A percentile compares a stretch with the other conserved stretches of the same genome.
These are phyloP conservation scores for Trachurus trachurus DNA, from an alignment of 2,797 vertebrate species.

Conservation along the genomic window DNA sequence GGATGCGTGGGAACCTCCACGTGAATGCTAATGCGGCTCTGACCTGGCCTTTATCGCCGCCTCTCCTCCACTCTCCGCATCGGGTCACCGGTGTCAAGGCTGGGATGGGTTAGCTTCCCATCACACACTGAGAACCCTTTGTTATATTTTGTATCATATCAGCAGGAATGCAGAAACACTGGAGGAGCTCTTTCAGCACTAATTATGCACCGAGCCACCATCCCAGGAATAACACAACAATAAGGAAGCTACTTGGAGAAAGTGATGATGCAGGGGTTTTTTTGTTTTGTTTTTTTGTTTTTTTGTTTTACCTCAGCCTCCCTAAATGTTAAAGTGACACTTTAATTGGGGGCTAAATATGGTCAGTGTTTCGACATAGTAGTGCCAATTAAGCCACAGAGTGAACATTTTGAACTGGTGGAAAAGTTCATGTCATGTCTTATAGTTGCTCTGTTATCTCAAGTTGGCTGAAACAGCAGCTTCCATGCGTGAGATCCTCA, in stretches of 20 bases:
- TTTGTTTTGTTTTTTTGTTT: too few relatives aligned
- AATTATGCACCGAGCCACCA: conserved; percentile 62
- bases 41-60: conserved; percentile 27
- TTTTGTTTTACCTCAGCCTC: conserved; percentile 37
- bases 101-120: conserved; percentile 26
- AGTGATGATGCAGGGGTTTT: conserved; percentile 67
- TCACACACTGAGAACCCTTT: conserved; percentile 35
- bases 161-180: conserved; percentile 57
- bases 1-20: conserved; percentile 19
- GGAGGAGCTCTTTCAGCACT: conserved; percentile 49
- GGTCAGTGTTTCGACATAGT: conserved; percentile 57
- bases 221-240: conserved; percentile 66
- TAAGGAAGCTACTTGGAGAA: conserved; percentile 54
- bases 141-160: conserved; percentile 61
- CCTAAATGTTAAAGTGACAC: conserved; percentile 65
- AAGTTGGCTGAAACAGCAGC: conserved; percentile 58
- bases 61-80: background rate
- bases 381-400: conserved; percentile 61
- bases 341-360: conserved; percentile 72
- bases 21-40: conserved; percentile 39
- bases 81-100: conserved; percentile 32
- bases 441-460: conserved; percentile 43
- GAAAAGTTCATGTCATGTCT: conserved; percentile 62
- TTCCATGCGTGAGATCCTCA: conserved; percentile 18
- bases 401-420: background rate